phyloP scores from a whole-genome alignment of 2,888 invertebrate species.

The Drosophila trichaetosa region DNA sequence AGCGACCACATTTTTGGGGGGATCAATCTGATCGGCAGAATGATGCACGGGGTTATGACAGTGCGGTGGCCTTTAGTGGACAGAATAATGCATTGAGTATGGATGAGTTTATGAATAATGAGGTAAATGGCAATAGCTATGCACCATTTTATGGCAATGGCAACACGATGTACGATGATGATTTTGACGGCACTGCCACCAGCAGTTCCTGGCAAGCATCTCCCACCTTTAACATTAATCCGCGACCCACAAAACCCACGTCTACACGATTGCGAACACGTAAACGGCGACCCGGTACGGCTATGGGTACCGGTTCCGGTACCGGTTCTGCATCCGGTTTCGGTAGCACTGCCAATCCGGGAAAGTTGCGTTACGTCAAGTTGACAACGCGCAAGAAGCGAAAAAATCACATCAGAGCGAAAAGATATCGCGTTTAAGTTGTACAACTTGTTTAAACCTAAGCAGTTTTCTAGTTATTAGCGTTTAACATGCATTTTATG shows the following conservation, averaged over 20 bases:
- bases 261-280: constrained; percentile 30
- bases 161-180: constrained; percentile 48
- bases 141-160: constrained; percentile 28
- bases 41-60: constrained; percentile 50
- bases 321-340: not conserved
- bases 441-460: not conserved
- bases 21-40: constrained; percentile 25
- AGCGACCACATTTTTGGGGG: constrained; percentile 4
- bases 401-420: constrained; percentile 77
- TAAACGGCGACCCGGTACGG: constrained; percentile 18
- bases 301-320: not conserved
- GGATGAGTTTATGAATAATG: constrained; percentile 52
- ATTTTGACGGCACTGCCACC: constrained; percentile 39
- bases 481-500: constrained; percentile 2
- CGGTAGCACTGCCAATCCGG: constrained; percentile 2
- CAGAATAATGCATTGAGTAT: constrained; percentile 62
- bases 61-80: constrained; percentile 57
- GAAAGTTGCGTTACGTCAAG: constrained; percentile 62
- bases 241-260: constrained; percentile 34
- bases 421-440: constrained; percentile 68
- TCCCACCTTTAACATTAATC: constrained; percentile 1
- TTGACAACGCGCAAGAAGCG: constrained; percentile 71
- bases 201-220: constrained; percentile 30
- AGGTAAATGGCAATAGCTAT: constrained; percentile 27
- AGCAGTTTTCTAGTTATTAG: constrained; percentile 7